Percentiles rank a stretch among this genome's conserved stretches.
These are phyloP conservation scores for Aptenodytes forsteri DNA, from an alignment of 2,113 vertebrate genomes.

Conservation along the genomic window DNA sequence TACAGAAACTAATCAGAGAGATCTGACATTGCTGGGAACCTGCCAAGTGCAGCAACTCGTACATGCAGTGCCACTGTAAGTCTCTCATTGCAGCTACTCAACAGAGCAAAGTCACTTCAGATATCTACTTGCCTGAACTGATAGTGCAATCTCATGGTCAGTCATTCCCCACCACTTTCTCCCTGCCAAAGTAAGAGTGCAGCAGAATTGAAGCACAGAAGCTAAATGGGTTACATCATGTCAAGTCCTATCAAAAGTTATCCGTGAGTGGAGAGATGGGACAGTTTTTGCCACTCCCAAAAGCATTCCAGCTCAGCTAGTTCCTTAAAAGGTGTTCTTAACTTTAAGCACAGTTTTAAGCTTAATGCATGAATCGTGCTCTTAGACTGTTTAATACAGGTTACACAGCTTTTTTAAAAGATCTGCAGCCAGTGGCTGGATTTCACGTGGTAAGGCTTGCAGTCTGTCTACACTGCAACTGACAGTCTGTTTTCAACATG, in stretches of 20 bases:
- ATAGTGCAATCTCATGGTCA: not conserved
- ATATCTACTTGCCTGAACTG: not conserved
- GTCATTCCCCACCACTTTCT: not conserved
- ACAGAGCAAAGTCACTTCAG: slow-evolving; percentile 31
- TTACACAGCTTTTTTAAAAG: not conserved
- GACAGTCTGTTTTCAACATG: not conserved
- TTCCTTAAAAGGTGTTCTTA: not conserved
- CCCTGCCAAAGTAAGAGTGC: not conserved
- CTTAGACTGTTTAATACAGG: not conserved
- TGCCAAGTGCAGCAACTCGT: slow-evolving; percentile 39
- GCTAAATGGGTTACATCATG: slow-evolving; percentile 3
- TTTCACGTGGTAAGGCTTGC: not conserved
- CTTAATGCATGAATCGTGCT: not conserved
- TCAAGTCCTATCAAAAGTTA: slow-evolving; percentile 17
- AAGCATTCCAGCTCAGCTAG: not conserved
- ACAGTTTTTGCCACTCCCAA: not conserved
- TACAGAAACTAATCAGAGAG: slow-evolving; percentile 69
- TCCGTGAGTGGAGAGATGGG: not conserved
- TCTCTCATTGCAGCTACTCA: slow-evolving; percentile 19
- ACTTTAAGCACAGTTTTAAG: not conserved
- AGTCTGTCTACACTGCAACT: not conserved
- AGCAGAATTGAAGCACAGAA: not conserved
- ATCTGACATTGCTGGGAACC: slow-evolving; percentile 54
- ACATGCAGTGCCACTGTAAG: slow-evolving; percentile 14
- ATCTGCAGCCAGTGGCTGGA: not conserved